Evolutionary conservation across 2,888 invertebrate species (phyloP).

Genomic region (Stenodera caucasica): DNA sequence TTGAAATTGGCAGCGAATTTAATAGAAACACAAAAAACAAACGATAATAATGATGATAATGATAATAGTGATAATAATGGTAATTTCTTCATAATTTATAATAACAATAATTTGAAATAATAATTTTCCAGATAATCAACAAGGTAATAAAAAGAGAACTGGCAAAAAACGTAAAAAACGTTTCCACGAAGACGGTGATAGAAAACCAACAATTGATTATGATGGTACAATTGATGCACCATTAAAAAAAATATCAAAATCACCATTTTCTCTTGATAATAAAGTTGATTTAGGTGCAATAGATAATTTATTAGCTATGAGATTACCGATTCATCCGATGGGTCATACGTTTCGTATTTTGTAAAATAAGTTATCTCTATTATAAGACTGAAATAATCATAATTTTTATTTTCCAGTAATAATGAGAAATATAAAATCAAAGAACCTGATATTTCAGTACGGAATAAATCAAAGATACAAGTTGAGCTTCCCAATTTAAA

Average conservation of each 20-base stretch:
- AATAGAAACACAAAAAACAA: constrained; percentile 41
- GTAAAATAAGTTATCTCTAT: constrained; percentile 11
- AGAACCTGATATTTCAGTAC: constrained; percentile 30
- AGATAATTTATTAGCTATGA: constrained; percentile 45
- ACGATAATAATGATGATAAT: constrained; percentile 38
- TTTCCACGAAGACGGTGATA: constrained; percentile 28
- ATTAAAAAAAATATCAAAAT: constrained; percentile 41
- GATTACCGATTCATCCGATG: constrained; percentile 26
- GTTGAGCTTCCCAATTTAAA: constrained; percentile 9
- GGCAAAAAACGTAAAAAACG: constrained; percentile 33
- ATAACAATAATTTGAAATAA: not conserved
- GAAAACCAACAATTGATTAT: constrained; percentile 39
- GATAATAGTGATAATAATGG: constrained; percentile 9
- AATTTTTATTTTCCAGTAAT: constrained; percentile 31
- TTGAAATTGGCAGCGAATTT: constrained; percentile 75
- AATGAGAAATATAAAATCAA: constrained; percentile 32
- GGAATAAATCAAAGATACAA: constrained; percentile 25
- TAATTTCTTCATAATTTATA: not conserved
- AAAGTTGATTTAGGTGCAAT: constrained; percentile 40
- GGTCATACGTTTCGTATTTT: constrained; percentile 13
- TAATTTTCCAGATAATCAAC: not conserved
- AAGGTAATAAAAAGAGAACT: constrained; percentile 26
- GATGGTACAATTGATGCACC: constrained; percentile 36
- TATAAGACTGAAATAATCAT: not conserved
- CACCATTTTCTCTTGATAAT: constrained; percentile 41